These are phyloP conservation scores for Rhynchomys soricoides DNA, from an alignment of 2,113 vertebrate species.

Conservation along the genomic window DNA sequence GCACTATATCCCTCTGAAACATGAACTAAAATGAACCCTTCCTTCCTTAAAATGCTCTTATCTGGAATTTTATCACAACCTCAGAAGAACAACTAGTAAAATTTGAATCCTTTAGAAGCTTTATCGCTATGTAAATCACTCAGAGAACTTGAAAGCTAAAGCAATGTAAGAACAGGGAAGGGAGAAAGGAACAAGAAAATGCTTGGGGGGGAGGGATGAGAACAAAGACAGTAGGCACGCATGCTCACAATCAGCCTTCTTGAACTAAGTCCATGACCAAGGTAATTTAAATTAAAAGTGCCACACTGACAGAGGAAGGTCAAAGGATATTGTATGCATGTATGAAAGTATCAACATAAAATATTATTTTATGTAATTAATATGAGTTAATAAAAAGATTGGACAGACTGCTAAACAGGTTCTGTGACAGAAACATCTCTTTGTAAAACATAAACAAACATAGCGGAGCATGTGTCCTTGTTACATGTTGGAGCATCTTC, in stretches of 20 bases:
- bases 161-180: not conserved
- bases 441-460: too few species aligned
- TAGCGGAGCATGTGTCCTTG: too few species aligned
- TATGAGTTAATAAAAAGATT: not conserved
- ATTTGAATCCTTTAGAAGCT: not conserved
- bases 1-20: not conserved
- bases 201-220: not conserved
- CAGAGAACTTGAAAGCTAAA: not conserved
- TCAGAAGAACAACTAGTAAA: too few species aligned
- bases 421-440: slow-evolving; percentile 29
- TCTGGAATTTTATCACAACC: not conserved
- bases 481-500: too few species aligned
- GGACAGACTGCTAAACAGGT: not conserved
- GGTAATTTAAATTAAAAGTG: not conserved
- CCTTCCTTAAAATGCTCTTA: not conserved
- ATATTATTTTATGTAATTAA: not conserved
- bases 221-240: not conserved
- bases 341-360: not conserved
- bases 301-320: not conserved
- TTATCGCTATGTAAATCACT: not conserved
- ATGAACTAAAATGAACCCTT: not conserved
- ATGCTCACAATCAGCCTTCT: not conserved
- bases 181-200: not conserved
- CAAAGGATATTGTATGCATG: not conserved
- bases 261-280: not conserved